A percentile compares a stretch with the other conserved stretches of the same genome.
These are phyloP conservation scores for Equus przewalskii DNA, from an alignment of 2,113 vertebrate genomes.

Conservation along the genomic window DNA sequence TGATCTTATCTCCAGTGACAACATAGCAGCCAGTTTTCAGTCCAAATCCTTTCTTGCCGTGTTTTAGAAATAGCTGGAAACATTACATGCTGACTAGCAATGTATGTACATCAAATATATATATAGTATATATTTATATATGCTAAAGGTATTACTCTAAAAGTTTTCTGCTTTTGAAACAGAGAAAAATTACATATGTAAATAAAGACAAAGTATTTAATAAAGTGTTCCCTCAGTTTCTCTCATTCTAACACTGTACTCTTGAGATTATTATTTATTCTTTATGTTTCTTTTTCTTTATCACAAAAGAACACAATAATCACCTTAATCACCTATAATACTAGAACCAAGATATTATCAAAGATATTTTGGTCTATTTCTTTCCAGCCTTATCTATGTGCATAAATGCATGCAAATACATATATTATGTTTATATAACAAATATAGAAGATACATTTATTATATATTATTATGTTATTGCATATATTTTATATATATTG, in stretches of 20 bases:
- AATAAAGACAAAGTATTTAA: neutral
- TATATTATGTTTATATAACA: neutral
- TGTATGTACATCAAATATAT: neutral
- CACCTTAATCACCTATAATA: neutral
- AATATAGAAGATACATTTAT: neutral
- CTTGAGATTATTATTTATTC: neutral
- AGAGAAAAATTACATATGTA: neutral
- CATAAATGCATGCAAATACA: neutral
- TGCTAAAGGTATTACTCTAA: neutral
- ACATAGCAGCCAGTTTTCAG: neutral
- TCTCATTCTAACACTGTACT: neutral
- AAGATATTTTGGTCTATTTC: neutral
- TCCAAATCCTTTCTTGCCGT: neutral
- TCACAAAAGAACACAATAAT: neutral
- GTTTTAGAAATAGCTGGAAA: neutral
- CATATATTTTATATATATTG: neutral
- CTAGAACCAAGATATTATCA: neutral
- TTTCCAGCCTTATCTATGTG: neutral
- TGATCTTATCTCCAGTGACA: neutral
- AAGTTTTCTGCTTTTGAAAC: neutral
- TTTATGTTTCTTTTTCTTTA: neutral
- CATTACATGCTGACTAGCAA: neutral
- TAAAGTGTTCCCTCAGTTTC: neutral
- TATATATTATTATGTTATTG: neutral
- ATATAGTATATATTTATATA: rapidly evolving